These are phyloP conservation scores for Rhogogaster chlorosoma DNA, from an alignment of 2,888 invertebrate species.

Conservation along the genomic window DNA sequence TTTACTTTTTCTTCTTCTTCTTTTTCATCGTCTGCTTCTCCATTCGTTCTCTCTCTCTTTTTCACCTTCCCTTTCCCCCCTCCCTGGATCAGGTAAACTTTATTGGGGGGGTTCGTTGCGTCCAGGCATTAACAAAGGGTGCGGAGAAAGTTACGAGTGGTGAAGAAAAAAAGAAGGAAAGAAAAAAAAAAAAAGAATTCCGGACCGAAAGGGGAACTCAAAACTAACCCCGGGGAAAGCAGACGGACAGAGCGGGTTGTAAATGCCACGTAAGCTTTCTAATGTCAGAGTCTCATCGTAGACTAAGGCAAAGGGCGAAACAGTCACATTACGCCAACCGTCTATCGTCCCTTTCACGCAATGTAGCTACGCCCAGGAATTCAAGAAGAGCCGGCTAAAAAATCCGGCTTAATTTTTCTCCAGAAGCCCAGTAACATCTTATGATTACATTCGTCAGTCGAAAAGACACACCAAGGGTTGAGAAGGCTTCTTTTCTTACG, in stretches of 20 bases:
- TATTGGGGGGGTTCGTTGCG: constrained; percentile 60
- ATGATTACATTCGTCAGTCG: neutral
- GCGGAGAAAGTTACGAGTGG: constrained; percentile 59
- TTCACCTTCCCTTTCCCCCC: constrained; percentile 18
- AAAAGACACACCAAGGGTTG: constrained; percentile 17
- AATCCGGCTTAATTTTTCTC: neutral
- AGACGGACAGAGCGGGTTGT: constrained; percentile 51
- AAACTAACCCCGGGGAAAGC: constrained; percentile 53
- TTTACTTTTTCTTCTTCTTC: neutral
- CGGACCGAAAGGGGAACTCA: constrained; percentile 39
- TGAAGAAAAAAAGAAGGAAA: constrained; percentile 45
- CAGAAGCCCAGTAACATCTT: neutral
- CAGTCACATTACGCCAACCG: constrained; percentile 12
- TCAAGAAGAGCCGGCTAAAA: neutral
- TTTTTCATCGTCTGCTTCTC: constrained; percentile 43
- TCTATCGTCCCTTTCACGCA: constrained; percentile 16
- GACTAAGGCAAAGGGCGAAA: constrained; percentile 33
- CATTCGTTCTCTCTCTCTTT: constrained; percentile 58
- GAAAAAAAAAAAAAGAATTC: constrained; percentile 50
- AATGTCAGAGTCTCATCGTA: constrained; percentile 46
- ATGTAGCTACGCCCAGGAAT: constrained; percentile 7
- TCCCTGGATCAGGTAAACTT: constrained; percentile 63
- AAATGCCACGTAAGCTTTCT: constrained; percentile 53
- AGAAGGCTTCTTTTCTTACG: neutral
- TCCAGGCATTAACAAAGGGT: constrained; percentile 55